Evolutionary conservation across 2,797 vertebrate genomes (phyloP).

Genomic region (Coilia nasus): DNA sequence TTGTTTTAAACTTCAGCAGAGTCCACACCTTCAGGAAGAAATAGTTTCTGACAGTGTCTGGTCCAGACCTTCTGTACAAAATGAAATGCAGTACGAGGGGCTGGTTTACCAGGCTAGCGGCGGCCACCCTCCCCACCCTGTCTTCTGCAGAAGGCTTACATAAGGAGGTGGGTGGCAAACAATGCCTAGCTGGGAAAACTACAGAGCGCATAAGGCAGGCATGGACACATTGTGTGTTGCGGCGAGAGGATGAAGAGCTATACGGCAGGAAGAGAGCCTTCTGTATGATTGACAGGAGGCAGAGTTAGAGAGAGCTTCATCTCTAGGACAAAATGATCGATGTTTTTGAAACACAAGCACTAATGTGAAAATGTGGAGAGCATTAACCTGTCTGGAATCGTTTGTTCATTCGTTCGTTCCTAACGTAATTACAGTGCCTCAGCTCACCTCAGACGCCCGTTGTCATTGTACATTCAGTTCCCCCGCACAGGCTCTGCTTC

Average conservation of each 20-base stretch:
- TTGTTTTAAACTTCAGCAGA: too few species aligned
- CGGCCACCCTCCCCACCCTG: neutral
- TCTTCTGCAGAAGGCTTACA: neutral
- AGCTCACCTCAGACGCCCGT: neutral
- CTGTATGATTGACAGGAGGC: neutral
- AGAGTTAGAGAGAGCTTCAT: neutral
- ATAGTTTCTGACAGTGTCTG: too few species aligned
- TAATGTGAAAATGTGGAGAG: neutral
- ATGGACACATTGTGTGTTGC: neutral
- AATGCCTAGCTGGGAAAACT: neutral
- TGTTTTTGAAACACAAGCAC: neutral
- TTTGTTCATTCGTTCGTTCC: too few species aligned
- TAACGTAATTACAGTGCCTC: neutral
- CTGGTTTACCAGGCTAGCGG: too few species aligned
- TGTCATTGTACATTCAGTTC: neutral
- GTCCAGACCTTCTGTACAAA: too few species aligned
- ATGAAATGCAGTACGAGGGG: too few species aligned
- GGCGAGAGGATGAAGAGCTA: neutral
- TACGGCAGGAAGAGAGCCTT: neutral
- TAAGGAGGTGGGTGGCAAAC: neutral
- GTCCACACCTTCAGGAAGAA: too few species aligned
- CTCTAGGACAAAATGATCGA: neutral
- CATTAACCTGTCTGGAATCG: too few species aligned
- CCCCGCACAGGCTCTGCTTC: neutral
- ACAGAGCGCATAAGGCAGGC: neutral